Conservation (phyloP, 1,140 invertebrate species). For the Halesus radiatus region DNA sequence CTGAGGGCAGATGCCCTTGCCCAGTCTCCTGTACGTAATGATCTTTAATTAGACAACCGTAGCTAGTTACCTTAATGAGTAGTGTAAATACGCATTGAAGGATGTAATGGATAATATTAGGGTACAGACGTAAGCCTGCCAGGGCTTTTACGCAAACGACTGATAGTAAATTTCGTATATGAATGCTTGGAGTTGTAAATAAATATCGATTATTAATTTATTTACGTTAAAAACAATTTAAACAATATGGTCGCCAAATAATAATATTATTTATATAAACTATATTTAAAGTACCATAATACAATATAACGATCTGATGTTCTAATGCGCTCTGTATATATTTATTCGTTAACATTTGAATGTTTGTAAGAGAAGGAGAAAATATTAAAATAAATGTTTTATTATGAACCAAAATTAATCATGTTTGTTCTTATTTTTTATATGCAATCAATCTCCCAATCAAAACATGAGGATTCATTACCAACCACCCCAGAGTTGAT, state of each 20-base stretch:
- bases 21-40: slow-evolving; percentile 55
- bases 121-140: slow-evolving; percentile 55
- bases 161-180: slow-evolving; percentile 58
- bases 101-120: slow-evolving; percentile 56
- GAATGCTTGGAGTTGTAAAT: slow-evolving; percentile 57
- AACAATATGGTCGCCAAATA: slow-evolving; percentile 58
- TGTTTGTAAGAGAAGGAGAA: slow-evolving; percentile 55
- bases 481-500: too few species aligned
- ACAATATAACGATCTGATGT: slow-evolving; percentile 52
- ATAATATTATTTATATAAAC: slow-evolving; percentile 58
- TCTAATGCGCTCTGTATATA: slow-evolving; percentile 56
- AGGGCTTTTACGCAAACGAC: slow-evolving; percentile 55
- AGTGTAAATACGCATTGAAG: slow-evolving; percentile 54
- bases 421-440: slow-evolving; percentile 49
- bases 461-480: too few species aligned
- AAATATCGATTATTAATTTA: slow-evolving; percentile 56
- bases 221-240: slow-evolving; percentile 56
- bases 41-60: slow-evolving; percentile 54
- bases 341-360: slow-evolving; percentile 56
- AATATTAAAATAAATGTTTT: slow-evolving; percentile 58
- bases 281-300: slow-evolving; percentile 56
- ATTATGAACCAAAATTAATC: slow-evolving; percentile 55
- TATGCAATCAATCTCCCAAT: too few species aligned
- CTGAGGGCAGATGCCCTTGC: slow-evolving; percentile 30
- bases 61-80: slow-evolving; percentile 56